These are phyloP conservation scores for Philonicus albiceps DNA, from an alignment of 2,888 invertebrate genomes.

Conservation along the genomic window DNA sequence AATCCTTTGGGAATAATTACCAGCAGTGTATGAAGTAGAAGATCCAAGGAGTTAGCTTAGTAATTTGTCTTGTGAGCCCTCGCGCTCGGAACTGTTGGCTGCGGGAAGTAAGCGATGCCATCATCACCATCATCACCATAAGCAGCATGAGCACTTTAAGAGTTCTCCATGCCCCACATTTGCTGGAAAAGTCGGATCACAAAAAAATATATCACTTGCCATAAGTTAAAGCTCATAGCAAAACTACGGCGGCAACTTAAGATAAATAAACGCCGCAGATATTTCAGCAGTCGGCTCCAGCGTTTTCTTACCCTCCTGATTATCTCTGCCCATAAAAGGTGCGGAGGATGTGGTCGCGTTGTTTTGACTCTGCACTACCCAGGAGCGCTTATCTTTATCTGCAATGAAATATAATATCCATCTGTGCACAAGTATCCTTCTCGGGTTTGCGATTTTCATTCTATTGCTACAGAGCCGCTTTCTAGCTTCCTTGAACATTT, in stretches of 20 bases:
- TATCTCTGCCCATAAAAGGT: constrained; percentile 46
- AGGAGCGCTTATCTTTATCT: constrained; percentile 45
- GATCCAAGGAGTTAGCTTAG: not conserved
- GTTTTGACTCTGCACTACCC: constrained; percentile 4
- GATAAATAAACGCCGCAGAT: constrained; percentile 32
- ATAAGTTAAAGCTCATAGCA: constrained; percentile 4
- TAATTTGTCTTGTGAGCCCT: not conserved
- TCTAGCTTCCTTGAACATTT: not conserved
- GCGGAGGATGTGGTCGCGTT: constrained; percentile 17
- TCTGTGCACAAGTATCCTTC: constrained; percentile 42
- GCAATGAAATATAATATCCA: constrained; percentile 44
- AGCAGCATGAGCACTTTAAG: constrained; percentile 20
- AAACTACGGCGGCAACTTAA: not conserved
- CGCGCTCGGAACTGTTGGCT: not conserved
- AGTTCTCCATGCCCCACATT: not conserved
- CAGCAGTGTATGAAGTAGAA: too few species aligned
- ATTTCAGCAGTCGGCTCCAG: constrained; percentile 13
- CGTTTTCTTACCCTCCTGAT: constrained; percentile 31
- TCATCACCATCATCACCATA: constrained; percentile 33
- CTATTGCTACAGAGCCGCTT: not conserved
- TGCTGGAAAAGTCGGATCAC: not conserved
- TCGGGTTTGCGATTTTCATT: constrained; percentile 16
- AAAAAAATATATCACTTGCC: constrained; percentile 43
- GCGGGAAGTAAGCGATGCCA: not conserved
- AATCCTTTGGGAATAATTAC: too few species aligned